phyloP scores from a whole-genome alignment of 2,113 vertebrate species.

The Glaucidium brasilianum region DNA sequence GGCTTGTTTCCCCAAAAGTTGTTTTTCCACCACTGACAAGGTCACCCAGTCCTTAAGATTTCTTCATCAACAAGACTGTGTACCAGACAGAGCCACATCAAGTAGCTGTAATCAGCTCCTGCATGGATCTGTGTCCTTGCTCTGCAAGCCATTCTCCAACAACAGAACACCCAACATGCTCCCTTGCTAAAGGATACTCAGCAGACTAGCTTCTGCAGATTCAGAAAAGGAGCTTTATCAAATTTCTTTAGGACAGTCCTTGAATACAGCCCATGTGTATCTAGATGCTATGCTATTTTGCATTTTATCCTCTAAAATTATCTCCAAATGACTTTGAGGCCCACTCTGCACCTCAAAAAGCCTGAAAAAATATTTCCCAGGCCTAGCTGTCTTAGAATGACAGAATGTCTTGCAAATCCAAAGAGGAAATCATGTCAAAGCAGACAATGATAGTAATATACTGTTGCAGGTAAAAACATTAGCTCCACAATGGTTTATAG shows the following conservation, averaged over 20 bases:
- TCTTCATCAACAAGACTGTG: no score
- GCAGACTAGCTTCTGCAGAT: background rate
- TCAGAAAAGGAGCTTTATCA: background rate
- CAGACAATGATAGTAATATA: background rate
- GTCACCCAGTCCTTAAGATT: no score
- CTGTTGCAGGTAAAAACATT: background rate
- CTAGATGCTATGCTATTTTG: background rate
- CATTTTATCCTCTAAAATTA: background rate
- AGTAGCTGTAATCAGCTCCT: no score
- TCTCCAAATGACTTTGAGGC: background rate
- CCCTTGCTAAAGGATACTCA: background rate
- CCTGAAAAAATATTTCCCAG: background rate
- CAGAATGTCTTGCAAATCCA: background rate
- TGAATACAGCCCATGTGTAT: background rate
- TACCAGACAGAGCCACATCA: no score
- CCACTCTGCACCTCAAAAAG: background rate
- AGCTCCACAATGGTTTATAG: background rate
- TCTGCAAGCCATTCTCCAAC: no score
- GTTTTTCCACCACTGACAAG: no score
- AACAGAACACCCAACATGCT: background rate
- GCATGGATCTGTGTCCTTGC: no score
- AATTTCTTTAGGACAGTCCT: background rate
- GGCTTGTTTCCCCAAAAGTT: no score
- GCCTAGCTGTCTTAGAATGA: background rate
- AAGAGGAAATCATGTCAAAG: background rate